phyloP scores from a whole-genome alignment of 2,888 invertebrate genomes.

The Dinocampus coccinellae region DNA sequence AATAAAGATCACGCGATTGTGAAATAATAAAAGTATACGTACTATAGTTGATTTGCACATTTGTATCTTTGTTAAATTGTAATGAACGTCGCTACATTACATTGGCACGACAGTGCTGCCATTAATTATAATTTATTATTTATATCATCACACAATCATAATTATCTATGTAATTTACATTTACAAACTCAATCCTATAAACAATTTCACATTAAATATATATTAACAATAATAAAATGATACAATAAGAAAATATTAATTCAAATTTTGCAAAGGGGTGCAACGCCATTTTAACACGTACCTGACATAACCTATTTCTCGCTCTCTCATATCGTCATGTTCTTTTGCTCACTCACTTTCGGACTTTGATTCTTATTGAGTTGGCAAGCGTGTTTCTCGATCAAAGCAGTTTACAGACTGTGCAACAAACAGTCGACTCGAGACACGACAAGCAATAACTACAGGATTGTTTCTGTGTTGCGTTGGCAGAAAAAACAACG shows the following conservation, averaged over 20 bases:
- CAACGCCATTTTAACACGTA: neutral
- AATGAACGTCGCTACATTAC: neutral
- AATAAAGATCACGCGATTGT: neutral
- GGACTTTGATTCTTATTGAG: conserved; percentile 25
- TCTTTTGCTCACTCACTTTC: neutral
- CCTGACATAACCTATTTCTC: neutral
- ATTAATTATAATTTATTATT: neutral
- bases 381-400: conserved; percentile 21
- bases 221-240: too few species aligned
- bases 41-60: neutral
- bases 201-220: neutral
- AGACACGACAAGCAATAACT: conserved; percentile 49
- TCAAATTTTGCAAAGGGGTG: neutral
- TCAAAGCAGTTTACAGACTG: conserved; percentile 48
- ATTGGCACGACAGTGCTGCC: neutral
- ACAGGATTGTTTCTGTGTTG: conserved; percentile 53
- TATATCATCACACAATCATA: neutral
- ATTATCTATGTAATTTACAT: neutral
- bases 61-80: neutral
- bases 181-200: too few species aligned
- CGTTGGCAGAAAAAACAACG: conserved; percentile 40
- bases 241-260: too few species aligned
- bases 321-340: neutral
- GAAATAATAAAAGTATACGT: neutral
- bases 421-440: conserved; percentile 56